Evolutionary conservation across 2,888 invertebrate species (phyloP), one percentile per base, ranked within the genome.

Genomic region (Tetheella fluctuosa): DNA sequence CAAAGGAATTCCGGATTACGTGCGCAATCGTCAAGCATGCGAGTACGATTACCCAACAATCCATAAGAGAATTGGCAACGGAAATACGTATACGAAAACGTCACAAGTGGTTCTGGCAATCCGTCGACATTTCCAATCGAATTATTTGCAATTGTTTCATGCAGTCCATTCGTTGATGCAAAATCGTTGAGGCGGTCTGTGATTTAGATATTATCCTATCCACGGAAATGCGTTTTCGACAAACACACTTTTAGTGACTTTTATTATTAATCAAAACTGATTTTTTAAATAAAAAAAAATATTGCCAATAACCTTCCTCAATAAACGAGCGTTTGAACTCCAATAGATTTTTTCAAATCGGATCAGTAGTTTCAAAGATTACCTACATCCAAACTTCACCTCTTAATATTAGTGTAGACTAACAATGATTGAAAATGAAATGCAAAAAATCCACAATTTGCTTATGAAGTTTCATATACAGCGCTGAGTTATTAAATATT

Each of bases 21-120:
- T 48, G 48, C 20, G 48, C 48, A 48, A 17, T 42, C 42, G 17
- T 42, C 42, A 42, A 48, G 17, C 20, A 48, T 10, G 48, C 48
- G 48, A 48, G 10, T 48, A 20, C 20, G 48, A 48, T 48, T 48
- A 42, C 42, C 42, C 48, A 48, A 48, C 48, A 48, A 48, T 48
- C 48, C 48, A 20, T 48, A 20, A 48, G 56, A 72, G 57, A 59
- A 63, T 67, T 64, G 73, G 73, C 70, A 70, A 62, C 73, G 61
- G 17, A 67, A 71, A 70, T 73, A 67, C 65, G 61, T 70, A 56
- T 60, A 67, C 64, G 57, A 17, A 28, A 54, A 67, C 73, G 70
- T 67, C 70, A 70, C 62, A 37, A n/a, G 10, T 58, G 59, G 39
- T 65, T 48, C 64, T 71, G 62, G 65, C 73, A 70, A 64, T 63